Percentiles rank a stretch among this genome's conserved stretches.
phyloP scores from a whole-genome alignment of 2,113 vertebrate species.

The Coptodon rendalli region DNA sequence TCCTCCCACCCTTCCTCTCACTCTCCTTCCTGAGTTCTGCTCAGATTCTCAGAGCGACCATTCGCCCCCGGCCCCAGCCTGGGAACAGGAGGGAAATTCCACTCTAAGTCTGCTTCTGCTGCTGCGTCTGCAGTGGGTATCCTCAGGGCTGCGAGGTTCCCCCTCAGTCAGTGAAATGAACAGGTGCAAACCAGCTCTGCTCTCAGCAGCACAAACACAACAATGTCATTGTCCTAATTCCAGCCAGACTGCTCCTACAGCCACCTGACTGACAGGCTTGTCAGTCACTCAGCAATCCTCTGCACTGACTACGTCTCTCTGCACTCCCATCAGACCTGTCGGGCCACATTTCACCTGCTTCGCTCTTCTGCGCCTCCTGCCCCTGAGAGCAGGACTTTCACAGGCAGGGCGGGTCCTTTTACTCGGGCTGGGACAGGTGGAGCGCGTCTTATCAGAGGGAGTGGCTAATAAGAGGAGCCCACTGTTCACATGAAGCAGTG shows the following conservation, averaged over 20 bases:
- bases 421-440: slow-evolving; percentile 42
- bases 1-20: slow-evolving; percentile 58
- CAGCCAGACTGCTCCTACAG: not conserved
- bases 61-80: slow-evolving; percentile 47
- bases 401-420: slow-evolving; percentile 42
- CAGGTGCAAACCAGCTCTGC: slow-evolving; percentile 5
- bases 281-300: slow-evolving; percentile 27
- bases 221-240: slow-evolving; percentile 12
- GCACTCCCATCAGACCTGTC: slow-evolving; percentile 68
- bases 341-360: slow-evolving; percentile 65
- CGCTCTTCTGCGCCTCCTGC: not conserved
- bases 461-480: not conserved
- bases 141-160: not conserved
- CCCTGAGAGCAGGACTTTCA: not conserved
- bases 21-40: slow-evolving; percentile 65
- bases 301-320: not conserved
- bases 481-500: not conserved
- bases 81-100: slow-evolving; percentile 53
- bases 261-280: slow-evolving; percentile 42
- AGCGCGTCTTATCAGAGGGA: not conserved
- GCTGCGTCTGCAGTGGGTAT: not conserved
- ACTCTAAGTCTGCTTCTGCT: not conserved
- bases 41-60: slow-evolving; percentile 55
- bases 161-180: slow-evolving; percentile 2
- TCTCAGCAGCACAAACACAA: slow-evolving; percentile 9